phyloP scores from a whole-genome alignment of 2,113 vertebrate species.

The Peromyscus californicus region DNA sequence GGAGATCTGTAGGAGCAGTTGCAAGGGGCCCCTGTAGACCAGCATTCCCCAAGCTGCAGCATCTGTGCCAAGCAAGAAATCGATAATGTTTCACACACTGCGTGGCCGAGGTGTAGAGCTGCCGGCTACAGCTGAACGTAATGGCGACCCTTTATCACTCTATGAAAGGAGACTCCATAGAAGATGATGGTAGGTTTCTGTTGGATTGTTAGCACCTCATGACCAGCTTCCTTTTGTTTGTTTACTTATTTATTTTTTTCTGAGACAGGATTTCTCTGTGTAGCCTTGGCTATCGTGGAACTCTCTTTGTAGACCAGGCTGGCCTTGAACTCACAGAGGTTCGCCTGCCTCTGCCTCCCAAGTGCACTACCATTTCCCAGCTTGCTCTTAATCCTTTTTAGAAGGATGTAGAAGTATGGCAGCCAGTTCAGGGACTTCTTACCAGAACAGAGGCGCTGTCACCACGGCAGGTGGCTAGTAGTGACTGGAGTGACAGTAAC shows the following conservation, averaged over 20 bases:
- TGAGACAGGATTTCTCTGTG: not conserved
- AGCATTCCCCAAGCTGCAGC: fast-evolving
- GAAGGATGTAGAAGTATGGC: not conserved
- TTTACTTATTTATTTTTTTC: too few species aligned
- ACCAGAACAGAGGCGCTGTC: not conserved
- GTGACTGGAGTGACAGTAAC: not conserved
- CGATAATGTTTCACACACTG: fast-evolving
- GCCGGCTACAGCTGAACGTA: not conserved
- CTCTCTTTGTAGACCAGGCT: not conserved
- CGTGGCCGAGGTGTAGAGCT: fast-evolving
- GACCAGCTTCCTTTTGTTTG: not conserved
- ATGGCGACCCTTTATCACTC: not conserved
- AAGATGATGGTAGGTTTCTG: not conserved
- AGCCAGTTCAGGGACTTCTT: not conserved
- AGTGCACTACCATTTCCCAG: too few species aligned
- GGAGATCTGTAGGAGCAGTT: not conserved
- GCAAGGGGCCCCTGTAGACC: not conserved
- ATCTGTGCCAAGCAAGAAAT: not conserved
- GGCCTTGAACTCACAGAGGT: not conserved
- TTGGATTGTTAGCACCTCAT: not conserved
- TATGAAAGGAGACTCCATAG: not conserved
- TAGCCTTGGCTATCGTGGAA: not conserved
- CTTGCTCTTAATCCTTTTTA: not conserved
- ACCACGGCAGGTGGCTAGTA: fast-evolving
- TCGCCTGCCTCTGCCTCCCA: not conserved